Base-by-base conservation (phyloP, 2,888 invertebrate species). In the Sesia apiformis region DNA sequence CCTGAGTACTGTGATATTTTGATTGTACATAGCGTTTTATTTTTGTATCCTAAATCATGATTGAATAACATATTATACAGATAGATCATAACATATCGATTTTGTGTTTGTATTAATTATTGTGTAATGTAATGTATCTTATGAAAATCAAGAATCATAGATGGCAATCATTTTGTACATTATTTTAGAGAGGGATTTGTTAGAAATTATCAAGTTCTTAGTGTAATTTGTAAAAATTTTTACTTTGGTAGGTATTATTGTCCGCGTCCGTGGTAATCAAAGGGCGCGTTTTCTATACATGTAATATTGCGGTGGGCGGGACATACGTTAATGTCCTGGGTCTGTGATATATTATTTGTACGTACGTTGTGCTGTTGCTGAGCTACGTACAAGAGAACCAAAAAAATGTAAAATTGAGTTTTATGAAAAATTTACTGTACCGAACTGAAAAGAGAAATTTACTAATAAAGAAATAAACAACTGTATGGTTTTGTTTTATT, bases 391-490 rank as follows among this genome's bases (percentile, higher is more conserved):
- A 60, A 59, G 62, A 74, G 78, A 74, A 72, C 67, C 63, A 76
- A 81, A 85, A 84, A 87, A 84, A 77, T 72, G 81, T 66, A 80
- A 81, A 87, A 86, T 77, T 73, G 56, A 67, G 70, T 72, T 73
- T 63, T 63, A 40, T 70, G 76, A 76, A 84, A 86, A 87, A 86
- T 83, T 85, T 81, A 84, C 74, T 74, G 85, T 87, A 82, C 74
- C 68, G 69, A 68, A 76, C 61, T 64, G 73, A 74, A 23, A 75
- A 74, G 67, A 76, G 74, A 84, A 85, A 84, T 81, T 79, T 62
- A 81, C 79, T 84, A 86, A 84, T 85, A 86, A 81, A 85, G 81
- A 76, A 84, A 75, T 52, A 59, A 63, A 54, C 53, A 62, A 63
- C 61, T 56, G 61, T 53, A 56, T 59, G 23, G 38, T 57, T 63